A percentile compares a stretch with the other conserved stretches of the same genome.
phyloP scores from a whole-genome alignment of 2,113 vertebrate species.

The Accipiter cooperii region DNA sequence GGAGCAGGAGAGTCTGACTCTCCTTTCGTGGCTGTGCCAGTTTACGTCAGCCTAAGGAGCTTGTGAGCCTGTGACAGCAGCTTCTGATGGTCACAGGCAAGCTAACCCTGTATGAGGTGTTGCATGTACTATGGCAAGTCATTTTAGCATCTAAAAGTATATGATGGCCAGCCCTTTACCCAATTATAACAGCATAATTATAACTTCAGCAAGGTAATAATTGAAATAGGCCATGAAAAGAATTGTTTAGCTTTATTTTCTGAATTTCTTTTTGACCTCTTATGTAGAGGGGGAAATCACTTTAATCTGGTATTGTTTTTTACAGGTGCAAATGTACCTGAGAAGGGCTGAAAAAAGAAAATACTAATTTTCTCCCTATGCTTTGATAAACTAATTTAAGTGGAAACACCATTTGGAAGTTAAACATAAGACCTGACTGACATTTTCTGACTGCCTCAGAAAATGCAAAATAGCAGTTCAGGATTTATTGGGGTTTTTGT shows the following conservation, averaged over 20 bases:
- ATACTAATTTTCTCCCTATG: background rate
- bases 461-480: background rate
- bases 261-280: background rate
- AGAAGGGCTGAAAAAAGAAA: background rate
- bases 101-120: background rate
- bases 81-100: background rate
- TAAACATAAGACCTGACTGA: background rate
- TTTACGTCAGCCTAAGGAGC: background rate
- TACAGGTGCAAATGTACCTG: background rate
- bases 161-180: background rate
- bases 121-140: background rate
- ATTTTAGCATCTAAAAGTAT: background rate
- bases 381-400: background rate
- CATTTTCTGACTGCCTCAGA: background rate
- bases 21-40: background rate
- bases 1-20: background rate
- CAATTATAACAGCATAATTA: background rate
- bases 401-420: background rate
- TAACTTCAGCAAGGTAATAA: background rate
- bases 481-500: background rate
- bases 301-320: background rate
- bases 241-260: background rate
- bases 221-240: background rate
- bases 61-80: no score
- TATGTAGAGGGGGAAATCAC: background rate